Conservation (phyloP, 2,113 vertebrate genomes). For the Nothobranchius furzeri region DNA sequence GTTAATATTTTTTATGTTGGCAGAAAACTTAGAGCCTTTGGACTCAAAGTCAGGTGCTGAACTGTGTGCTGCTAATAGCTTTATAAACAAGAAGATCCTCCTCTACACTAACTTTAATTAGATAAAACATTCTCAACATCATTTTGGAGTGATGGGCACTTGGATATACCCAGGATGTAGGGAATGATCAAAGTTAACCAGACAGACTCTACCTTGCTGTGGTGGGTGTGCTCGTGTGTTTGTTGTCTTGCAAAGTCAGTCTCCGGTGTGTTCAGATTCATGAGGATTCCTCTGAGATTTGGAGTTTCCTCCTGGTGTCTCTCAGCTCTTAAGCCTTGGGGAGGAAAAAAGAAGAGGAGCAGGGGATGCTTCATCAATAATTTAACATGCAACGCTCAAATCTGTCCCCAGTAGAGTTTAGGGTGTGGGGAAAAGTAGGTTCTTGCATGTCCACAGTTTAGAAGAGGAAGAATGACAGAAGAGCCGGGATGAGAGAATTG, state of each 20-base stretch:
- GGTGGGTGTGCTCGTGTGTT: not conserved
- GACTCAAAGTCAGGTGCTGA: too few species aligned
- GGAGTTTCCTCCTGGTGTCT: slow-evolving; percentile 27
- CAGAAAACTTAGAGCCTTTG: too few species aligned
- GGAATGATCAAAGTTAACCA: too few species aligned
- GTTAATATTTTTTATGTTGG: too few species aligned
- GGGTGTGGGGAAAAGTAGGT: slow-evolving; percentile 9
- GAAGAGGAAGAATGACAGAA: slow-evolving; percentile 2
- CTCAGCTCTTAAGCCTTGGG: slow-evolving; percentile 31
- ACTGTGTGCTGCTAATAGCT: too few species aligned
- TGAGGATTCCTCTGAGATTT: slow-evolving; percentile 31
- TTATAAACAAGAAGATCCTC: too few species aligned
- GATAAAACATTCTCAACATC: too few species aligned
- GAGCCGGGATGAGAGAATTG: slow-evolving; percentile 7
- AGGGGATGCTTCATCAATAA: slow-evolving; percentile 51
- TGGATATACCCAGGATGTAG: too few species aligned
- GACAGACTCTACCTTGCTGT: too few species aligned
- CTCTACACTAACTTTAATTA: too few species aligned
- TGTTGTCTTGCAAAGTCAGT: not conserved
- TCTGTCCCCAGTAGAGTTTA: slow-evolving; percentile 34
- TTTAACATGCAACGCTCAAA: slow-evolving; percentile 35
- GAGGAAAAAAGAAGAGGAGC: not conserved
- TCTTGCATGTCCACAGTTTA: slow-evolving; percentile 15
- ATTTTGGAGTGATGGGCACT: too few species aligned
- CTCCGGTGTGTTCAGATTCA: slow-evolving; percentile 6